Evolutionary conservation across 2,888 invertebrate genomes (phyloP).

Genomic region (Hesperia comma): DNA sequence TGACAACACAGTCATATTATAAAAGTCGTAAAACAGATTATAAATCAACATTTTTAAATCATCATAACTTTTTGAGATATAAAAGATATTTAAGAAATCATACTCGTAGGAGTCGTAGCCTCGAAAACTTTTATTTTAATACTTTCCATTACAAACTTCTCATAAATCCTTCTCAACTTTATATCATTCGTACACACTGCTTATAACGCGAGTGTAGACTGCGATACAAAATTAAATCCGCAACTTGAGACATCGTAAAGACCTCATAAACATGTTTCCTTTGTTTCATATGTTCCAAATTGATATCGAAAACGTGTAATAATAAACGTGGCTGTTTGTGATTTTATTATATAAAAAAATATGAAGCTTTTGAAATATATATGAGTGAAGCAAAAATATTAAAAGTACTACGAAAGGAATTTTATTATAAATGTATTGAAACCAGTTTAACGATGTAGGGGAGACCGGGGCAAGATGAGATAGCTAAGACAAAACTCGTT

Average conservation of each 20-base stretch:
- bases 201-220: constrained; percentile 6
- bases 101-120: no score
- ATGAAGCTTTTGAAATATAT: constrained; percentile 15
- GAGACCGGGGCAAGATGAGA: no score
- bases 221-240: constrained; percentile 43
- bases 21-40: no score
- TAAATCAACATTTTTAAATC: no score
- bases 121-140: no score
- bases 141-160: no score
- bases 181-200: background rate
- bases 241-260: constrained; percentile 41
- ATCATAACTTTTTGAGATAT: no score
- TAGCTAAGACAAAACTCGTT: no score
- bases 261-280: constrained; percentile 37
- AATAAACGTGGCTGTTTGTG: constrained; percentile 20
- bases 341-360: constrained; percentile 14
- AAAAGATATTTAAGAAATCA: no score
- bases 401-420: background rate
- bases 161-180: background rate
- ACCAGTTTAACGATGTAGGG: no score
- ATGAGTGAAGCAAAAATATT: background rate
- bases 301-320: constrained; percentile 30
- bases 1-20: no score
- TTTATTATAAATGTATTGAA: no score
- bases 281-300: constrained; percentile 40